Base-by-base conservation (phyloP, 2,888 invertebrate genomes). In the Chalcosyrphus nemorum region DNA sequence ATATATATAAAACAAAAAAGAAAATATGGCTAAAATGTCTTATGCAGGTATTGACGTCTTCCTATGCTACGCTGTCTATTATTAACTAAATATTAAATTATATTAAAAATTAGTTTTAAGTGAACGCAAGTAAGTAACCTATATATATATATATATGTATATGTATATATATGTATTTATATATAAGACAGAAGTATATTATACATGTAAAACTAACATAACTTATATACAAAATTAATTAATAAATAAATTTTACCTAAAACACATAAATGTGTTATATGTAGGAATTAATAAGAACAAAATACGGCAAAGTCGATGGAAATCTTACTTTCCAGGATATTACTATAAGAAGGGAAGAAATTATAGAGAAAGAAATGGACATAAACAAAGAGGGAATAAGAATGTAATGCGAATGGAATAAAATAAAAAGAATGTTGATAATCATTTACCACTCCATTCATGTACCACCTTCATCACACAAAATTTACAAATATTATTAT, bases 21-120 rank as follows among this genome's bases (percentile, higher is more conserved):
- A 86, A 89, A 89, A 90, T 89, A 91, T 91, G 91, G 91, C 91
- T 91, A 91, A 90, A 91, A 92, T 92, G 92, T 92, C 92, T 91
- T 91, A 92, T 92, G 91, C 91, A 92, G 91, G 91, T 92, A 91
- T 92, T 92, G 91, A 92, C 92, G 91, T 92, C 91, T 92, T 92
- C 91, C 91, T 92, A 92, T 92, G 91, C 91, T 92, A 92, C 91
- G 91, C 91, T 92, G 91, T 92, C 92, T 92, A 92, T 92, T 91
- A 91, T 90, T 90, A 90, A 91, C 90, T 91, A 89, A 90, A 90
- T 86, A 89, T 87, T 84, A 63, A 86, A 86, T 77, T 81, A 72
- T 81, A 81, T 76, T 80, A 81, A 86, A 87, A 89, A 86, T 15
- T 61, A 80, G 38, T 38, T 52, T 52, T 80, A 75, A 84, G 80